Conservation (phyloP, 2,113 vertebrate species). For the Oncorhynchus mykiss region DNA sequence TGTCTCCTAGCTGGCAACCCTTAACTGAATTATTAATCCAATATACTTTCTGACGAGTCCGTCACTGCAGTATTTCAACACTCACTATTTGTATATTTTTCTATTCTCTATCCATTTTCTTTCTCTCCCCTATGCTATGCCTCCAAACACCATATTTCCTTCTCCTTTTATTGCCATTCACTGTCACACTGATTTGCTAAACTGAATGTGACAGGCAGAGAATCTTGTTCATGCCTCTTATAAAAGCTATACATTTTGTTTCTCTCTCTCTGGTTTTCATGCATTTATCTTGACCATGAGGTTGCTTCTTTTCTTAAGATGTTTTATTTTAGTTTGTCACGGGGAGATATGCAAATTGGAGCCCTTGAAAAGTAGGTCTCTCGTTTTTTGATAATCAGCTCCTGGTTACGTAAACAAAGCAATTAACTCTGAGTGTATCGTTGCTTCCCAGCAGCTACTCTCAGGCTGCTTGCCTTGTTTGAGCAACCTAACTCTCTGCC, state of each 20-base stretch:
- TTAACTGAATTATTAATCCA: constrained; percentile 56
- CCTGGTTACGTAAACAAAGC: constrained; percentile 44
- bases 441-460: constrained; percentile 31
- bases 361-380: constrained; percentile 30
- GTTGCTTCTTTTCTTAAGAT: background rate
- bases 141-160: constrained; percentile 25
- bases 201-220: constrained; percentile 55
- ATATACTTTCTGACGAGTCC: constrained; percentile 52
- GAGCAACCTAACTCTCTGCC: constrained; percentile 19
- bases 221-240: constrained; percentile 47
- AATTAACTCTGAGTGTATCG: constrained; percentile 33
- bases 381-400: constrained; percentile 50
- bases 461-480: constrained; percentile 33
- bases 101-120: constrained; percentile 10
- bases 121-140: constrained; percentile 6
- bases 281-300: constrained; percentile 17
- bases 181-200: constrained; percentile 59
- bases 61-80: constrained; percentile 32
- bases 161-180: constrained; percentile 41
- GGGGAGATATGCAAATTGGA: constrained; percentile 46
- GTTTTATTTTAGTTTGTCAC: constrained; percentile 39
- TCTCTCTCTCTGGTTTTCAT: constrained; percentile 12
- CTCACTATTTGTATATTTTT: background rate
- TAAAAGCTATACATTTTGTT: constrained; percentile 48
- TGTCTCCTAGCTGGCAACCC: constrained; percentile 33